These are phyloP conservation scores for Pseudorhiza aurosa DNA, from an alignment of 30 jellyfish, hydroid and myxozoan species.

Conservation along the genomic window DNA sequence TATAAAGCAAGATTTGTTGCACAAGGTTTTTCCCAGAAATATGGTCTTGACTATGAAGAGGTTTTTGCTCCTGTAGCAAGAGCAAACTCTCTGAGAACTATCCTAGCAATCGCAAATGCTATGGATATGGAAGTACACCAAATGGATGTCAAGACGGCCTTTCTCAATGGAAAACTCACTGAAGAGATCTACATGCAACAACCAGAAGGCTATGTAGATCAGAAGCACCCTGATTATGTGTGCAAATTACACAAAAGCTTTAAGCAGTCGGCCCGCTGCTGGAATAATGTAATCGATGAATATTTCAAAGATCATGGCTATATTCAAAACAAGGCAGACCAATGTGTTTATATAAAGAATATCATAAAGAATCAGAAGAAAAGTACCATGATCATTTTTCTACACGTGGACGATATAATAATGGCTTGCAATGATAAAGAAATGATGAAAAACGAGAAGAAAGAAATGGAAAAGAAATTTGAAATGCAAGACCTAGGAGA, in stretches of 20 bases:
- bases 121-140: constrained; percentile 44
- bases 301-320: constrained; percentile 29
- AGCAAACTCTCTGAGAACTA: constrained; percentile 13
- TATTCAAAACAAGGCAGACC: constrained; percentile 36
- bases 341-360: constrained; percentile 11
- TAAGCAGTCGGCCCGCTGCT: constrained; percentile 55
- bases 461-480: neutral
- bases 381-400: constrained; percentile 19
- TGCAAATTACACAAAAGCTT: constrained; percentile 51
- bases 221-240: constrained; percentile 39
- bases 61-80: constrained; percentile 55
- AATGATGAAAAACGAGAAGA: constrained; percentile 24
- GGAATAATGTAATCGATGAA: constrained; percentile 40
- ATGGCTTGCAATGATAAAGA: constrained; percentile 18
- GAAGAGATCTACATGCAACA: constrained; percentile 54
- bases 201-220: constrained; percentile 40
- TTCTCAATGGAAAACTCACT: constrained; percentile 32
- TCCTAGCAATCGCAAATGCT: constrained; percentile 52
- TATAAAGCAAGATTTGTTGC: constrained; percentile 68
- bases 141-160: constrained; percentile 55
- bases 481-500: constrained; percentile 66
- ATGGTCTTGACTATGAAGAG: constrained; percentile 40
- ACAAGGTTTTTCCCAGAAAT: constrained; percentile 49
- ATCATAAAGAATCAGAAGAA: constrained; percentile 26
- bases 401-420: constrained; percentile 18